These are phyloP conservation scores for Mixornis gularis DNA, from an alignment of 2,113 vertebrate species.

Conservation along the genomic window DNA sequence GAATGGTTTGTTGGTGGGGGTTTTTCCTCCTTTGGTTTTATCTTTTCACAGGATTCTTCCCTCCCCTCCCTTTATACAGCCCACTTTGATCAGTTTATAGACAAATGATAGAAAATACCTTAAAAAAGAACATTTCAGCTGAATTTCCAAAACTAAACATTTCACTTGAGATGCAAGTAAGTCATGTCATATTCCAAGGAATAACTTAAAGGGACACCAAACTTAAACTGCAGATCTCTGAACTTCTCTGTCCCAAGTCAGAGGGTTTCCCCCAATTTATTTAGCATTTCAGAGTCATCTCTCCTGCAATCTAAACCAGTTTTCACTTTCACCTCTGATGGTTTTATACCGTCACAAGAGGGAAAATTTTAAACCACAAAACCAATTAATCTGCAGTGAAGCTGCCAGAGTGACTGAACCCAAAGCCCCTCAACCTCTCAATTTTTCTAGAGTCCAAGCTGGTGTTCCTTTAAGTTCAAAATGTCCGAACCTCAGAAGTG, in stretches of 20 bases:
- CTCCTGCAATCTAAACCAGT: not conserved
- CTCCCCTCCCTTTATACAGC: not conserved
- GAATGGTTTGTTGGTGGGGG: not conserved
- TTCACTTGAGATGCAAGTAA: not conserved
- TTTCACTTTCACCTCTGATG: not conserved
- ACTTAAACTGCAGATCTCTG: not conserved
- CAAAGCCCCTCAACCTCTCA: not conserved
- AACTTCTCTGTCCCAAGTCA: not conserved
- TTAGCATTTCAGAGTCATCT: not conserved
- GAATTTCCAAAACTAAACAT: not conserved
- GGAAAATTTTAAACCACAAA: not conserved
- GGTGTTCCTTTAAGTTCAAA: slow-evolving; percentile 30
- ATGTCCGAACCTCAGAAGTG: not conserved
- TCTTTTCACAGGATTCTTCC: not conserved
- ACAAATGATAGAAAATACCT: slow-evolving; percentile 57
- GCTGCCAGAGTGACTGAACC: not conserved
- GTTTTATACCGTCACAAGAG: not conserved
- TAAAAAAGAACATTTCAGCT: not conserved
- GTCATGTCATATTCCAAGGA: not conserved
- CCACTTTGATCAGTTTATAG: not conserved
- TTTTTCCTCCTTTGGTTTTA: not conserved
- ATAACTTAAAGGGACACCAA: slow-evolving; percentile 38
- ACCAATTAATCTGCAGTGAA: not conserved
- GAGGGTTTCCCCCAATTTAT: not conserved
- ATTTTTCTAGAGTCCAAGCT: not conserved